Evolutionary conservation across 2,113 vertebrate genomes (phyloP), one percentile per base, ranked within the genome.

Genomic region (Neogobius melanostomus): DNA sequence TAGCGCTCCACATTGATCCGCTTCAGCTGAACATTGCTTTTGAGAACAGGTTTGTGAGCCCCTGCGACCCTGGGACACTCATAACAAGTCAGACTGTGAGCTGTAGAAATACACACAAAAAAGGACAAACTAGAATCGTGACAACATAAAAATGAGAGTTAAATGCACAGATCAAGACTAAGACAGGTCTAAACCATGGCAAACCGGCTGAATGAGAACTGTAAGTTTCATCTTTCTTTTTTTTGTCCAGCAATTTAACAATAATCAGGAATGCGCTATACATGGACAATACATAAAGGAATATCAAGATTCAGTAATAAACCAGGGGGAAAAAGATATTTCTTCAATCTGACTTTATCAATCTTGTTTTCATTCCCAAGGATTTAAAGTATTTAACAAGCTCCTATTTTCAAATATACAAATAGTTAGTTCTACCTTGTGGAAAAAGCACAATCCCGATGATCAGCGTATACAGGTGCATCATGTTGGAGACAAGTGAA

Each of bases 381-480:
- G 4, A 0, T 28, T 4, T 54, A 36, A 36, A 36, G 28, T 36
- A 5, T 36, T 36, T 36, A 36, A 36, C 28, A 3, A 36, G 3
- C 28, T 36, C 28, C 28, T 5, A 36, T 36, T 36, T 36, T 36
- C 28, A 4, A 36, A 4, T 36, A 36, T 36, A 36, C 28, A 36
- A 36, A 36, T 2, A 4, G 28, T 36, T 36, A 36, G 12, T 69
- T 76, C 71, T 86, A 12, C 89, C 89, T 82, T 74, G n/a, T 9
- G 66, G 66, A 10, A 89, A 72, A 28, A 88, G 74, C 54, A 64
- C 61, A 47, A 74, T 70, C 63, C 79, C 77, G 36, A 80, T 42
- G 64, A 89, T 44, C 4, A 86, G 54, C 1, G 11, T 7, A 0
- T 77, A n/a, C 48, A 86, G 65, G 69, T 67, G 9, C 89, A 89